These are phyloP conservation scores for Melinaea menophilus DNA, from an alignment of 2,888 invertebrate species.

Conservation along the genomic window DNA sequence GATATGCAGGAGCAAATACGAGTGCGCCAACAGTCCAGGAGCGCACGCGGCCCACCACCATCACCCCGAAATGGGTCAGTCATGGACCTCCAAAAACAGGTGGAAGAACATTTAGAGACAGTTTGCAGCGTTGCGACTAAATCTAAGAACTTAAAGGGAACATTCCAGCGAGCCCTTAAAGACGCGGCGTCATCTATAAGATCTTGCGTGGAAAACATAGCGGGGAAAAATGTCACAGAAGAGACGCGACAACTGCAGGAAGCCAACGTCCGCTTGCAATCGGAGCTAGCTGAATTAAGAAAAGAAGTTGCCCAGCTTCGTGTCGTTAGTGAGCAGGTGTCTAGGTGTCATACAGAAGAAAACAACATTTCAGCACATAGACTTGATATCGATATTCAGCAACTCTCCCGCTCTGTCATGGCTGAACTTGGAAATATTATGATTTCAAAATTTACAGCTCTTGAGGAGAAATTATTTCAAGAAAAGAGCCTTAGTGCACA, in stretches of 20 bases:
- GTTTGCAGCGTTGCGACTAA: not conserved
- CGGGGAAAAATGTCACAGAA: too few species aligned
- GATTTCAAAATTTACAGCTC: too few species aligned
- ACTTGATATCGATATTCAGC: too few species aligned
- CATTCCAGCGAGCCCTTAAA: not conserved
- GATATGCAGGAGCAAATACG: not conserved
- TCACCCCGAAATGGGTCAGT: not conserved
- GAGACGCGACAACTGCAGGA: not conserved
- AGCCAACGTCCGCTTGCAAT: not conserved
- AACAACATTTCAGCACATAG: too few species aligned
- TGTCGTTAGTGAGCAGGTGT: too few species aligned
- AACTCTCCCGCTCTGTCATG: too few species aligned
- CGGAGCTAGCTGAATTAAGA: not conserved
- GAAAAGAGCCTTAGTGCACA: too few species aligned
- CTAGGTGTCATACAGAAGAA: too few species aligned
- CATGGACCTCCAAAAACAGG: not conserved
- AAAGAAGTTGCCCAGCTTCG: not conserved
- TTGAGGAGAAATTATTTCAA: too few species aligned
- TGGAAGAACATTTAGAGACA: not conserved
- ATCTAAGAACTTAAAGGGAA: too few species aligned
- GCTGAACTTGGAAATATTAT: too few species aligned
- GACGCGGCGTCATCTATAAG: not conserved
- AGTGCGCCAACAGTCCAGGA: not conserved
- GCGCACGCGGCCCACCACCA: too few species aligned
- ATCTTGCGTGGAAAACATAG: not conserved